A percentile compares a stretch with the other conserved stretches of the same genome.
phyloP scores from a whole-genome alignment of 1,140 invertebrate genomes.

The Drosophila dunni region DNA sequence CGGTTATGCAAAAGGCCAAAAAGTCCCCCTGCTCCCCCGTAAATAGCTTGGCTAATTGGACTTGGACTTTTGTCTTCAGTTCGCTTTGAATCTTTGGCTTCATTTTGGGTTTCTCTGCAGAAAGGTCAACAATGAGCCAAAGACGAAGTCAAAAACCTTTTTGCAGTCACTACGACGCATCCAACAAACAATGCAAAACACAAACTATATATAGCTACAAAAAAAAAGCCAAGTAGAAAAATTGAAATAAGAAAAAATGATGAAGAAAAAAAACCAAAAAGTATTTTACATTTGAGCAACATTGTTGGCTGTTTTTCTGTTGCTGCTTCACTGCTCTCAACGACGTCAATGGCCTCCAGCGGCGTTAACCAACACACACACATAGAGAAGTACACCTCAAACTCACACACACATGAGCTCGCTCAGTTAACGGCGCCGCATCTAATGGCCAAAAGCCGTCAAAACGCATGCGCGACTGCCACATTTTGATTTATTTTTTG shows the following conservation, averaged over 20 bases:
- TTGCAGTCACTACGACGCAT: constrained; percentile 47
- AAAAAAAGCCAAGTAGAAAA: constrained; percentile 1
- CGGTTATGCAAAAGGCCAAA: constrained; percentile 24
- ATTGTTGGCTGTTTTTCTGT: constrained; percentile 17
- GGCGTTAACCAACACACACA: constrained; percentile 29
- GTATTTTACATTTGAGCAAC: constrained; percentile 66
- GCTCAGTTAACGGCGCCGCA: constrained; percentile 20
- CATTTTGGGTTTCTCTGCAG: constrained; percentile 29
- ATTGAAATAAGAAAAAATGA: constrained; percentile 1
- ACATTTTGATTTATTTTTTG: constrained; percentile 11
- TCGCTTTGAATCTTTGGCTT: constrained; percentile 2
- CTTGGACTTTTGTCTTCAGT: constrained; percentile 9
- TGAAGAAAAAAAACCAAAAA: constrained; percentile 17
- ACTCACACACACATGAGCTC: constrained; percentile 2
- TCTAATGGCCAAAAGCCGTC: constrained; percentile 39
- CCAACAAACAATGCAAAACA: constrained; percentile 46
- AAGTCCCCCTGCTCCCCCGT: not conserved
- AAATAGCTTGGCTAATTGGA: constrained; percentile 25
- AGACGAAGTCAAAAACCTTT: constrained; percentile 52
- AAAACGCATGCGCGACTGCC: constrained; percentile 46
- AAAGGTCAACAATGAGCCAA: constrained; percentile 51
- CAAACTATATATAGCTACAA: not conserved
- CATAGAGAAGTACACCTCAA: constrained; percentile 14
- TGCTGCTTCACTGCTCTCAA: constrained; percentile 45
- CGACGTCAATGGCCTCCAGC: constrained; percentile 53